Percentiles rank a stretch among this genome's conserved stretches.
Conservation (phyloP, 2,113 vertebrate species). For the Cynopterus brachyotis region DNA sequence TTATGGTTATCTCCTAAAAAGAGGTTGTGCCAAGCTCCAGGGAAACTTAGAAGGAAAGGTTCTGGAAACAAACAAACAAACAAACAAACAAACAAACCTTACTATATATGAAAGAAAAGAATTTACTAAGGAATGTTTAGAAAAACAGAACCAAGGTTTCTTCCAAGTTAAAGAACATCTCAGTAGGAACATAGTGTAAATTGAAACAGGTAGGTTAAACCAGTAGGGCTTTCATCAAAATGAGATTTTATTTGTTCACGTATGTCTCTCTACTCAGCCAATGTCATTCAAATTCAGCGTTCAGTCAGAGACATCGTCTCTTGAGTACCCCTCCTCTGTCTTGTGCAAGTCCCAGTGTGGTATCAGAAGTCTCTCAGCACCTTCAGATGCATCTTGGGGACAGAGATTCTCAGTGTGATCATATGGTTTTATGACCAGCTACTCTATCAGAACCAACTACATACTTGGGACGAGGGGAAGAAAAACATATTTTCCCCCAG, state of each 20-base stretch:
- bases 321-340: neutral
- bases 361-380: neutral
- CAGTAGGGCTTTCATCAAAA: neutral
- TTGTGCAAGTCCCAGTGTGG: neutral
- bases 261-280: neutral
- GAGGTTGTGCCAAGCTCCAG: conserved; percentile 12
- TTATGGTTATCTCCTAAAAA: conserved; percentile 45
- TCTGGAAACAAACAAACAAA: neutral
- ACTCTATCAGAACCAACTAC: conserved; percentile 25
- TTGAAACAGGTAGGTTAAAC: neutral
- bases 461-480: conserved; percentile 22
- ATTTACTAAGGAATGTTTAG: conserved; percentile 49
- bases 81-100: neutral
- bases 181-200: neutral
- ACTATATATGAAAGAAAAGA: conserved; percentile 4
- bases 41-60: conserved; percentile 42
- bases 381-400: neutral
- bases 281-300: neutral
- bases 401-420: conserved; percentile 22
- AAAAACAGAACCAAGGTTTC: conserved; percentile 40
- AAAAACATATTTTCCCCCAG: conserved; percentile 40
- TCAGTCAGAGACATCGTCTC: neutral
- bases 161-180: conserved; percentile 10
- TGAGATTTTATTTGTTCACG: neutral
- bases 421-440: conserved; percentile 25